These are phyloP conservation scores for Anarrhichthys ocellatus DNA, from an alignment of 2,113 vertebrate genomes.

Conservation along the genomic window DNA sequence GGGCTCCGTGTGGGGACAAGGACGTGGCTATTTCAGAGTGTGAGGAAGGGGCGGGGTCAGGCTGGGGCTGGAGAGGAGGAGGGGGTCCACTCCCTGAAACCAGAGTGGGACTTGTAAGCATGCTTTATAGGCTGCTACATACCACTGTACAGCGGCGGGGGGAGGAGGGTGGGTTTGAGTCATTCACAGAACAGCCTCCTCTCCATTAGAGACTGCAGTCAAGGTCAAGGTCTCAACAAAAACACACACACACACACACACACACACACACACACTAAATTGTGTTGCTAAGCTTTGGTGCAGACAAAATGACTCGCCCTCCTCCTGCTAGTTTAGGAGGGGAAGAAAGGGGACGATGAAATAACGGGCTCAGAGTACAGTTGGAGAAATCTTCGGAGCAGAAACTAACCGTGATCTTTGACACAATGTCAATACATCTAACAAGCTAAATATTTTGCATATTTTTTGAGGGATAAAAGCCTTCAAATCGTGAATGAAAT, in stretches of 20 bases:
- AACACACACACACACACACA: conserved; percentile 29
- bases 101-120: conserved; percentile 78
- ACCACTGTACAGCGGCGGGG: conserved; percentile 58
- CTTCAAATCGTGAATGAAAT: neutral
- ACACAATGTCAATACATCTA: neutral
- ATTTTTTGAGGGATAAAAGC: neutral
- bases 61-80: conserved; percentile 5
- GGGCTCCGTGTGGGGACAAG: conserved; percentile 76
- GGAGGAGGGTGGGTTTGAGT: conserved; percentile 62
- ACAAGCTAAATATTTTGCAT: neutral
- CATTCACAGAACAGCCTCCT: conserved; percentile 80
- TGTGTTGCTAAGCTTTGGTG: conserved; percentile 31
- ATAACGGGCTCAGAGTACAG: neutral
- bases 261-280: conserved; percentile 30
- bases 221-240: conserved; percentile 80
- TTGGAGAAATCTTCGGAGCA: neutral
- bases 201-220: conserved; percentile 76
- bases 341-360: neutral
- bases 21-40: conserved; percentile 86
- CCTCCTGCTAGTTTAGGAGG: conserved; percentile 19
- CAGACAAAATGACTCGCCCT: conserved; percentile 31
- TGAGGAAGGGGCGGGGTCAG: conserved; percentile 65
- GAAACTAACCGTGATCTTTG: neutral
- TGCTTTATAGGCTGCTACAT: conserved; percentile 86
- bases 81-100: conserved; percentile 84